Evolutionary conservation across 2,888 invertebrate species (phyloP).

Genomic region (Ophion ventricosus): DNA sequence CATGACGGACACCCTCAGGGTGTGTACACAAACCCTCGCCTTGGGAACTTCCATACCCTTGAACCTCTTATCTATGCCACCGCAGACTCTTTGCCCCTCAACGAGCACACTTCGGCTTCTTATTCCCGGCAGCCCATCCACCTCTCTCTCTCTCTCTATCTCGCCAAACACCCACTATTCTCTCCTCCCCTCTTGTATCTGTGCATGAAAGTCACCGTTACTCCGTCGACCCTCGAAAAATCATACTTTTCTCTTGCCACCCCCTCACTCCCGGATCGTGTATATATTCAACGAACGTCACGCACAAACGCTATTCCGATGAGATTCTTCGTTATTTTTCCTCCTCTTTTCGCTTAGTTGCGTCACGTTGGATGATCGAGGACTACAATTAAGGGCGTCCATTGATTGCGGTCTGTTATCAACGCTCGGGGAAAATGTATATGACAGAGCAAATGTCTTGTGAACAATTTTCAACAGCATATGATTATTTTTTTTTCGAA

Average conservation of each 20-base stretch:
- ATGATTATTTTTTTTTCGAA: not conserved
- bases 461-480: not conserved
- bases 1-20: conserved; percentile 60
- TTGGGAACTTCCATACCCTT: conserved; percentile 43
- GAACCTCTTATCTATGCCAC: conserved; percentile 79
- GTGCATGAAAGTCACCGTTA: conserved; percentile 72
- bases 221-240: conserved; percentile 68
- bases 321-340: conserved; percentile 36
- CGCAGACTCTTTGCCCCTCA: conserved; percentile 77
- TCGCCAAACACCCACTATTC: conserved; percentile 75
- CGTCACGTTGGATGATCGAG: conserved; percentile 36
- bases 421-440: not conserved
- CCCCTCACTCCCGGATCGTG: conserved; percentile 14
- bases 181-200: conserved; percentile 76
- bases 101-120: conserved; percentile 63
- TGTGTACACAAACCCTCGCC: conserved; percentile 49
- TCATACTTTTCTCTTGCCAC: conserved; percentile 46
- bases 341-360: not conserved
- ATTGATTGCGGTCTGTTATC: not conserved
- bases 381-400: conserved; percentile 27
- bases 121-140: conserved; percentile 47
- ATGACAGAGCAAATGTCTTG: not conserved
- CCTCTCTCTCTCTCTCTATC: conserved; percentile 62
- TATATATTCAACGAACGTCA: conserved; percentile 42
- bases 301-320: conserved; percentile 45